These are phyloP conservation scores for Naso thynnoides DNA, from an alignment of 2,797 vertebrate species.

Conservation along the genomic window DNA sequence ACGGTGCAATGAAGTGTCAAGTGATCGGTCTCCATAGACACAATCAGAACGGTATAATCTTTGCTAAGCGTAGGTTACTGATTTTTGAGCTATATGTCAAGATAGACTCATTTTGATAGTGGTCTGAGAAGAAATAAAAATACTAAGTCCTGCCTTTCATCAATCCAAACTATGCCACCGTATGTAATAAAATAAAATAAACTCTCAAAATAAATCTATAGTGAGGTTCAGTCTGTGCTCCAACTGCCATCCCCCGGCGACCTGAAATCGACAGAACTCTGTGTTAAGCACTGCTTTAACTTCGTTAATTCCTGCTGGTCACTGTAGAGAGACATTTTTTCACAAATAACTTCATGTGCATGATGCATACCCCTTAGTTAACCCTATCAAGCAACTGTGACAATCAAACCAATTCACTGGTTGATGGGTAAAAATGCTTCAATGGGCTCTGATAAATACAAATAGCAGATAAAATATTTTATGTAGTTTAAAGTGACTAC, in stretches of 20 bases:
- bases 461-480: too few relatives aligned
- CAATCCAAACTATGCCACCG: slow-evolving; percentile 23
- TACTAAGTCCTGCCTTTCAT: slow-evolving; percentile 8
- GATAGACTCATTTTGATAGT: slow-evolving; percentile 42
- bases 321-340: background rate
- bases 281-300: background rate
- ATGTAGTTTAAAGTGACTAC: too few relatives aligned
- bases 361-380: slow-evolving; percentile 1
- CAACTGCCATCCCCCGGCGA: slow-evolving; percentile 40
- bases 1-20: slow-evolving; percentile 59
- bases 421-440: too few relatives aligned
- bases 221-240: slow-evolving; percentile 10
- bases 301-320: background rate
- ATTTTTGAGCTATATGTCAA: slow-evolving; percentile 58
- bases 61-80: slow-evolving; percentile 63
- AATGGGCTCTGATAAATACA: too few relatives aligned
- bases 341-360: background rate
- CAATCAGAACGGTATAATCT: slow-evolving; percentile 62
- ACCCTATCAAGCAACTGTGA: background rate
- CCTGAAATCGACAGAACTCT: slow-evolving; percentile 24
- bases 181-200: slow-evolving; percentile 34
- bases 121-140: slow-evolving; percentile 11
- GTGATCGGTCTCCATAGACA: slow-evolving; percentile 66
- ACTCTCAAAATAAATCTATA: slow-evolving; percentile 29
- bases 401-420: background rate